Evolutionary conservation across 2,888 invertebrate species (phyloP), one percentile per base, ranked within the genome.

Genomic region (Glyphotaelius pellucidus): DNA sequence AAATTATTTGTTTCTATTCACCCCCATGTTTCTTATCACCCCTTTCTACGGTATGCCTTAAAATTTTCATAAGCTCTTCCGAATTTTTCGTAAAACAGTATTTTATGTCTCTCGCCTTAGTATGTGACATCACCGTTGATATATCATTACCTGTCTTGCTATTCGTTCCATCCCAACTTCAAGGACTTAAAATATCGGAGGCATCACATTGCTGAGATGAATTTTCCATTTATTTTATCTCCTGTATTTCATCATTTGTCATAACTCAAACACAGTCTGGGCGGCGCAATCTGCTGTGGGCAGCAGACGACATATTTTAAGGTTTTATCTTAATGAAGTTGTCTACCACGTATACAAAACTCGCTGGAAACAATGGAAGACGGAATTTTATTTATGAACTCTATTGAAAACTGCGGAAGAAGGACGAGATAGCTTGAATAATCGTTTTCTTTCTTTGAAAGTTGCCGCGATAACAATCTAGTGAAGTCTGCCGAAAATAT

Each of bases 271-370:
- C 42, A 47, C 86, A 86, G 35, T 86, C 86, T 42, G 86, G 42
- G 86, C 86, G 25, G 38, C 42, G 25, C 30, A 38, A 42, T 86
- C 86, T 86, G 86, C 85, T 30, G 86, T 30, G 83, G 83, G 83
- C 83, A 83, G 83, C 38, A 83, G 25, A 83, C 25, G 83, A 83
- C 35, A 83, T 35, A 38, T 83, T 83, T 35, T 35, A 83, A 25
- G 86, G 42, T 42, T 42, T 86, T 86, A 86, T 86, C 86, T 42
- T 86, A 86, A 86, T 86, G 86, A 86, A 86, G n/a, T 86, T 86
- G 35, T 86, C 38, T 86, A 86, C 83, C 83, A 19, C 83, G 35
- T 67, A 67, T 9, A 67, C 67, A 67, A 67, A 67, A 83, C 83
- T 83, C 83, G 35, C 25, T 32, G 83, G 83, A 83, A 32, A 83